Evolutionary conservation across 1,140 invertebrate species (phyloP), one percentile per base, ranked within the genome.

Genomic region (Zophobas morio): DNA sequence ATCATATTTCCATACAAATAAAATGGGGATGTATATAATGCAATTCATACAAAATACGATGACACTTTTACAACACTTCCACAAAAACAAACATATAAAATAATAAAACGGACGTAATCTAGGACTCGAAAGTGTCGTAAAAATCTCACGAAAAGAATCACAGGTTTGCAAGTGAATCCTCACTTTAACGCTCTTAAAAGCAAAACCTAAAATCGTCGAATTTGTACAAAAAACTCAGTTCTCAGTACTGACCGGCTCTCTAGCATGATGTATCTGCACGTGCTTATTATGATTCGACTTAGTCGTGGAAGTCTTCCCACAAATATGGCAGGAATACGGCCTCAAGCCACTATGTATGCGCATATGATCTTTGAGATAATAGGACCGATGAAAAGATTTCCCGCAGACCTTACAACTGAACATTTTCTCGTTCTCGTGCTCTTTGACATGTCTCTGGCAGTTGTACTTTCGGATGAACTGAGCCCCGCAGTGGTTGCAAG

Each of bases 391-490:
- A 87, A 97, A 96, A 53, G 91, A 91, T 86, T 98, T 95, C 63
- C 92, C 92, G 86, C 96, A 98, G 73, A 95, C 92, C 80, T 93
- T 92, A 87, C 96, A 98, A 77, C 92, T 94, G 83, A 94, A 96
- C 57, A 93, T 93, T 88, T 98, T 98, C 73, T 92, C 94, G 71
- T 92, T 93, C 75, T 95, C 95, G 87, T 99, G 96, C 83, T 97
- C 96, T 47, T 95, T 90, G 2, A 96, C 93, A 85, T 98, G 97
- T 51, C 96, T 91, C 83, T 96, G 90, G 83, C 97, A 95, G 85
- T 97, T 98, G 85, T 96, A 96, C 84, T 97, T 96, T 33, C 96
- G 90, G 70, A 96, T 97, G 86, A 99, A 98, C 83, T 96, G 94
- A 56, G 96, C 95, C 36, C 96, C 96, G 86, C 97, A 98, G 85